These are phyloP conservation scores for Rhopalosiphum nymphaeae DNA, from an alignment of 2,888 invertebrate genomes.

Conservation along the genomic window DNA sequence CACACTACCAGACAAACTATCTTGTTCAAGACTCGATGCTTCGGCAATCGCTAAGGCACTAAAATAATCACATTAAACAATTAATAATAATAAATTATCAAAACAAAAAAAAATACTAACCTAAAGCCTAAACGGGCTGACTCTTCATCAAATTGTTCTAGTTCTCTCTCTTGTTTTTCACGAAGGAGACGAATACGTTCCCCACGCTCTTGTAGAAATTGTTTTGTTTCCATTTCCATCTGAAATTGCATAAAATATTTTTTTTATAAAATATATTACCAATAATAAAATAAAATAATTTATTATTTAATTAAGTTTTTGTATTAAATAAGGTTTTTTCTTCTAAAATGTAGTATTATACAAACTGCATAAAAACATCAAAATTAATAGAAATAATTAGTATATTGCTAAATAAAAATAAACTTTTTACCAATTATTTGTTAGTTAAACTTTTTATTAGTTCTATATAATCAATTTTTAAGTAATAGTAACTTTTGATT, in stretches of 20 bases:
- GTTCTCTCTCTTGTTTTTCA: slow-evolving; percentile 89
- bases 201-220: slow-evolving; percentile 91
- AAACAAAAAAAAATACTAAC: slow-evolving; percentile 72
- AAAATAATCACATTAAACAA: slow-evolving; percentile 69
- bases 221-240: slow-evolving; percentile 94
- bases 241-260: slow-evolving; percentile 69
- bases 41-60: slow-evolving; percentile 93
- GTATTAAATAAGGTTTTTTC: neutral
- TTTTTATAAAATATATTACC: slow-evolving; percentile 24
- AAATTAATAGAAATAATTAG: neutral
- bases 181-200: slow-evolving; percentile 90
- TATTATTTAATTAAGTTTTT: neutral
- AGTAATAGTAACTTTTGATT: neutral
- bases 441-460: neutral
- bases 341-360: neutral
- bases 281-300: slow-evolving; percentile 2
- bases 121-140: slow-evolving; percentile 94
- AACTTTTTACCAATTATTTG: neutral
- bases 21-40: slow-evolving; percentile 90
- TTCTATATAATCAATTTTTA: neutral
- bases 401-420: neutral
- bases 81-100: neutral
- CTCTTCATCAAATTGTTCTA: slow-evolving; percentile 95
- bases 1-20: slow-evolving; percentile 94
- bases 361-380: neutral